These are phyloP conservation scores for Alces alces DNA, from an alignment of 2,113 vertebrate genomes.

Conservation along the genomic window DNA sequence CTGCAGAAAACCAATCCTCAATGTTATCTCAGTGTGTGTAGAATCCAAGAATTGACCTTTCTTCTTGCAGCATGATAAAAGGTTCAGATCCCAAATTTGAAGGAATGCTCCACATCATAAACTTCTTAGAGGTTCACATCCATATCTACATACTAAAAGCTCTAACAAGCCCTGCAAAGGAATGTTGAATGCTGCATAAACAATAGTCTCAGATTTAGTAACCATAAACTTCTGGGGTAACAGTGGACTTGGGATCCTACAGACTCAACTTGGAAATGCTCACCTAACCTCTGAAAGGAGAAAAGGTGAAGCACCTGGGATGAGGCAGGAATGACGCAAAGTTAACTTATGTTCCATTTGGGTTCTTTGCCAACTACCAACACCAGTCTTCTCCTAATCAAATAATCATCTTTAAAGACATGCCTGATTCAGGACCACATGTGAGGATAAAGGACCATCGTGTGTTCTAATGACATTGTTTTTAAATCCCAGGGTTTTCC, in stretches of 20 bases:
- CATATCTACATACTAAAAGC: background rate
- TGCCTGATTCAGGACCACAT: background rate
- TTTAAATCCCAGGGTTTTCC: background rate
- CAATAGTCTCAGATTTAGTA: background rate
- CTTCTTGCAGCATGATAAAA: background rate
- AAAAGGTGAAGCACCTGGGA: background rate
- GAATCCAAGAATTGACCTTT: background rate
- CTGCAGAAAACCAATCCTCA: background rate
- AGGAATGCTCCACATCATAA: accelerated
- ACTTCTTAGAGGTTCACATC: background rate
- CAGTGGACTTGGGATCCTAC: background rate
- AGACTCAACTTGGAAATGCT: background rate
- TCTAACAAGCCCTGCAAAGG: background rate
- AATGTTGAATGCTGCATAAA: background rate
- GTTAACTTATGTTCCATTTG: background rate
- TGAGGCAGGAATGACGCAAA: too few relatives aligned
- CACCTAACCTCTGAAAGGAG: background rate
- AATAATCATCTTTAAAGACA: background rate
- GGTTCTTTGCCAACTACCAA: background rate
- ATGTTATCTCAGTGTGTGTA: accelerated
- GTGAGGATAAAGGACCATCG: background rate
- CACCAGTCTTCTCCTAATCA: background rate
- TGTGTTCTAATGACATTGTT: background rate
- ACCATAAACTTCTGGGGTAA: background rate
- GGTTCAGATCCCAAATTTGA: background rate